A percentile compares a stretch with the other conserved stretches of the same genome.
phyloP scores from a whole-genome alignment of 2,888 invertebrate species.

The Lampropteryx suffumata region DNA sequence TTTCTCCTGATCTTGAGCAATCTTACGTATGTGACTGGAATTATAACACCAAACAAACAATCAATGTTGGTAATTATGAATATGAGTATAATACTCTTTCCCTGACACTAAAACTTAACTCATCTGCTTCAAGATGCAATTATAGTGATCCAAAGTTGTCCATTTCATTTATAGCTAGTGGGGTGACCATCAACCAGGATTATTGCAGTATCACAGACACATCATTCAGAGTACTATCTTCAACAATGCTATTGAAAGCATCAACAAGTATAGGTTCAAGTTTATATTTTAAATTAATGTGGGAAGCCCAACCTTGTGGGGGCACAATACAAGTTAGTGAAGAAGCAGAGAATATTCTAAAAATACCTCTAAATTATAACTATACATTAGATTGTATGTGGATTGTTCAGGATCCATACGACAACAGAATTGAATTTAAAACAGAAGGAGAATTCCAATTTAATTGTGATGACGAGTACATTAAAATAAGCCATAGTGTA shows the following conservation, averaged over 20 bases:
- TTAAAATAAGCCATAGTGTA: constrained; percentile 77
- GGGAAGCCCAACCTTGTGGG: constrained; percentile 84
- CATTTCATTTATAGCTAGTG: constrained; percentile 40
- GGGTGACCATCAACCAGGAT: constrained; percentile 34
- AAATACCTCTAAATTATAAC: constrained; percentile 65
- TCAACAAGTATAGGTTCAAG: constrained; percentile 40
- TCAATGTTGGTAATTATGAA: constrained; percentile 17
- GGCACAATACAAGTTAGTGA: constrained; percentile 74
- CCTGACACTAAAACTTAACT: constrained; percentile 50
- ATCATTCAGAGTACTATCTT: constrained; percentile 54
- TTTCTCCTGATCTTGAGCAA: constrained; percentile 52
- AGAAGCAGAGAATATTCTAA: constrained; percentile 49
- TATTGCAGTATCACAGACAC: constrained; percentile 52
- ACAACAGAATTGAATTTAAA: constrained; percentile 61
- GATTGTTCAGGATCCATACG: constrained; percentile 73
- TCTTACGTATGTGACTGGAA: constrained; percentile 66
- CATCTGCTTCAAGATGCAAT: constrained; percentile 49
- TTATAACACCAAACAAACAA: constrained; percentile 39
- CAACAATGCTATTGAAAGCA: constrained; percentile 50
- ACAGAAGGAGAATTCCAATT: constrained; percentile 57
- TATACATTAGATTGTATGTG: constrained; percentile 88
- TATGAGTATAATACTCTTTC: constrained; percentile 51
- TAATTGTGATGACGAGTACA: constrained; percentile 63
- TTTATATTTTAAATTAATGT: constrained; percentile 68
- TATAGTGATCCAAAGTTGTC: constrained; percentile 51